phyloP scores from a whole-genome alignment of 2,113 vertebrate genomes.

The Cebidichthys violaceus region DNA sequence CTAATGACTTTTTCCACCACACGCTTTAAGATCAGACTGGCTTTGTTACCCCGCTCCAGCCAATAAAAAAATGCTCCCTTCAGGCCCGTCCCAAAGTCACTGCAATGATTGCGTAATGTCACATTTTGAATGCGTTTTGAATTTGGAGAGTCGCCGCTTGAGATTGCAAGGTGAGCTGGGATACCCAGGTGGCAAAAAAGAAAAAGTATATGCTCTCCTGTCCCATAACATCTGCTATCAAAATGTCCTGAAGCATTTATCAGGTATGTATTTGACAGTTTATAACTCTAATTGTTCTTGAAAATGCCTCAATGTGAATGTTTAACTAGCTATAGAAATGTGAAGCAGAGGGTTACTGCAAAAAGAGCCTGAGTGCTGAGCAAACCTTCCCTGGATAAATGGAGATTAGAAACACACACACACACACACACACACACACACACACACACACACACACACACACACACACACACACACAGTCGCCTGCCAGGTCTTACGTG shows the following conservation, averaged over 20 bases:
- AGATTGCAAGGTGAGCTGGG: constrained; percentile 13
- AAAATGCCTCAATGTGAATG: constrained; percentile 38
- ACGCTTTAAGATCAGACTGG: constrained; percentile 55
- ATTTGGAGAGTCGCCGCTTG: constrained; percentile 9
- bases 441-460: constrained; percentile 11
- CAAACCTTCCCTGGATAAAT: constrained; percentile 66
- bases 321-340: constrained; percentile 47
- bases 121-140: constrained; percentile 22
- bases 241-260: constrained; percentile 35
- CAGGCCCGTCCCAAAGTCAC: constrained; percentile 34
- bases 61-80: constrained; percentile 39
- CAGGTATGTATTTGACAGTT: constrained; percentile 36
- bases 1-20: constrained; percentile 71
- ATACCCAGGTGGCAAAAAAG: constrained; percentile 1
- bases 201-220: constrained; percentile 12
- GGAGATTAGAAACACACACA: constrained; percentile 59
- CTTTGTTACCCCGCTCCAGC: constrained; percentile 54
- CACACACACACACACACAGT: constrained; percentile 4
- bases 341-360: constrained; percentile 23
- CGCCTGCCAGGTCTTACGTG: constrained; percentile 45
- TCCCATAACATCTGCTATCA: not conserved
- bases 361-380: constrained; percentile 63
- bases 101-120: constrained; percentile 40
- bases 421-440: not conserved
- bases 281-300: constrained; percentile 33